A percentile compares a stretch with the other conserved stretches of the same genome.
Evolutionary conservation across 35 echinoderm and acorn worm genomes (phyloP).

Genomic region (Heliocidaris erythrogramma): DNA sequence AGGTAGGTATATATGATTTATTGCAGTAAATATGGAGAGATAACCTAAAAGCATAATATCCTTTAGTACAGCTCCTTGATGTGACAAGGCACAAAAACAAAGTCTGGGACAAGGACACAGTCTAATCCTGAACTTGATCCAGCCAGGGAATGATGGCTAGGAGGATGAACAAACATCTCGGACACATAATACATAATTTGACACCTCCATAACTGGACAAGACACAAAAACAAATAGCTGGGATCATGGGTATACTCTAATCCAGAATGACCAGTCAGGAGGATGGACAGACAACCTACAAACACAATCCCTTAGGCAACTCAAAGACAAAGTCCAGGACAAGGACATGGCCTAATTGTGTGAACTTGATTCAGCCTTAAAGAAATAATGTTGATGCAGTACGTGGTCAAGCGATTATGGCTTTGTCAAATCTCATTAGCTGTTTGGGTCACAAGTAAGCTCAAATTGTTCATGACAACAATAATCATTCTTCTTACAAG

Average conservation of each 20-base stretch:
- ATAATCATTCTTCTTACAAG: neutral
- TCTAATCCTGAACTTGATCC: neutral
- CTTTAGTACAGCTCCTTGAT: neutral
- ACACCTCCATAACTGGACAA: neutral
- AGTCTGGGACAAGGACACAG: neutral
- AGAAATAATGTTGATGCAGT: neutral
- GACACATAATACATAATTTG: neutral
- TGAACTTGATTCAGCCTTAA: neutral
- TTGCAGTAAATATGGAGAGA: too few species aligned
- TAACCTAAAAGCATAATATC: too few species aligned
- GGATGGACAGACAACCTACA: too few species aligned
- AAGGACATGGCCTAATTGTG: neutral
- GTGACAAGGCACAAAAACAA: neutral
- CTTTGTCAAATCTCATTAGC: neutral
- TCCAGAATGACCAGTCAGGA: too few species aligned
- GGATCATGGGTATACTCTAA: too few species aligned
- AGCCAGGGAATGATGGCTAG: neutral
- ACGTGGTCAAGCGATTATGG: neutral
- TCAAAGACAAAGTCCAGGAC: neutral
- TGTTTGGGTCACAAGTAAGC: neutral
- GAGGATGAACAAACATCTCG: too few species aligned
- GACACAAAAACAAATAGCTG: neutral
- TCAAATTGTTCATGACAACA: neutral
- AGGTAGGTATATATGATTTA: too few species aligned
- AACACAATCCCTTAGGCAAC: too few species aligned